Base-by-base conservation (phyloP, 2,888 invertebrate genomes). In the Hemithea aestivaria region DNA sequence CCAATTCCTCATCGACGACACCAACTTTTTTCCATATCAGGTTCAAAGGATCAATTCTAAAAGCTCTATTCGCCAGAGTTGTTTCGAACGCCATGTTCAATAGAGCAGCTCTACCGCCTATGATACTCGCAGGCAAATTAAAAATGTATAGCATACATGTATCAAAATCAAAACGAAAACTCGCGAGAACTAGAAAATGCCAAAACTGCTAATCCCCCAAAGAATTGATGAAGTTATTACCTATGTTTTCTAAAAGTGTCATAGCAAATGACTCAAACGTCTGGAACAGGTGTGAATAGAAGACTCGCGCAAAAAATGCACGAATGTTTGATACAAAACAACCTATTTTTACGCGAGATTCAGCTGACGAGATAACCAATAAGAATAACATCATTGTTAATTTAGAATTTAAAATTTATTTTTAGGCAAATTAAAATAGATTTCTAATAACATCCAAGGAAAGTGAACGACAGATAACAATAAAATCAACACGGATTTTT, bases 351-450 rank as follows among this genome's bases (percentile, higher is more conserved):
- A 20, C 12, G 20, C 20, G 7, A 29, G 33, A 33, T 41, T 29
- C 36, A 22, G 26, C 36, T 26, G 41, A 29, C 29, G 36, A 16
- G 41, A 36, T 33, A 33, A 31, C 24, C 23, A 35, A 35, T 35
- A 31, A 20, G 12, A 31, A 40, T 40, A 40, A 32, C 35, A 6
- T 10, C 12, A 7, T 21, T 28, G 36, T 8, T 41, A 28, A 35
- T 41, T 41, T 36, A 8, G 33, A 7, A 12, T 16, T 7, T 4
- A 7, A 7, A 16, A 21, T 33, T 36, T 41, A 36, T 41, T 32
- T 36, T 26, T 41, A 41, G 1, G 8, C 20, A 2, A 20, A 28
- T 25, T 5, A 32, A 41, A 41, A 36, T 41, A 41, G 35, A 36
- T 21, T 20, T 40, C 39, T 40, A 31, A 35, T 27, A 31, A 31